A percentile compares a stretch with the other conserved stretches of the same genome.
Conservation (phyloP, 2,113 vertebrate genomes). For the Apodemus sylvaticus region DNA sequence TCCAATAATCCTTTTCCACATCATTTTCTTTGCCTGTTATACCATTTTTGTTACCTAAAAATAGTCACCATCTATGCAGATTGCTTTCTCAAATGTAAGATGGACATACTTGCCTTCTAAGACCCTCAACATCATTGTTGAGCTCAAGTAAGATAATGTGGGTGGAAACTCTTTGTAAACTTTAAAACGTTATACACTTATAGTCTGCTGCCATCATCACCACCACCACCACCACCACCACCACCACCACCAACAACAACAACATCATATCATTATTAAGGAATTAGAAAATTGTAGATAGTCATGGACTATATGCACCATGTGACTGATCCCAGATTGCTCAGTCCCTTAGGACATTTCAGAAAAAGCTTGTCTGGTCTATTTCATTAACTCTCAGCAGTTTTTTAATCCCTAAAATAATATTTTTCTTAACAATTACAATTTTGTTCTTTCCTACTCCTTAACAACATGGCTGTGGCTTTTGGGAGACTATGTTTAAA, state of each 20-base stretch:
- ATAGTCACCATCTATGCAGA: not conserved
- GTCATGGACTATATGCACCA: not conserved
- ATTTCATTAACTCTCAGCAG: not conserved
- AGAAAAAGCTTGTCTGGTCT: not conserved
- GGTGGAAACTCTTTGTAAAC: conserved; percentile 25
- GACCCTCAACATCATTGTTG: not conserved
- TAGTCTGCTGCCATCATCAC: not conserved
- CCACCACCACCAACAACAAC: no score
- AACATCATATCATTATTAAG: not conserved
- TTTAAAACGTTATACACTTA: not conserved
- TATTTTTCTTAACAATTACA: not conserved
- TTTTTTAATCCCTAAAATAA: conserved; percentile 36
- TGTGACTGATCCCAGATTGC: not conserved
- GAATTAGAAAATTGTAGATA: conserved; percentile 61
- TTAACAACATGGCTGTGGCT: not conserved
- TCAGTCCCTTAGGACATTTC: conserved; percentile 19
- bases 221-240: no score
- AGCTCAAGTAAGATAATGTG: not conserved
- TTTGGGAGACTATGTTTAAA: not conserved
- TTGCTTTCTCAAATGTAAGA: not conserved
- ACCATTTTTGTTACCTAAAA: not conserved
- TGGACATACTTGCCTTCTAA: not conserved
- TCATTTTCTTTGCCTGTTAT: not conserved
- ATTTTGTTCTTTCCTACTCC: not conserved
- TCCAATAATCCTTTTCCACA: not conserved